Evolutionary conservation across 1,140 invertebrate genomes (phyloP).

Genomic region (Macrocentrus cingulum): DNA sequence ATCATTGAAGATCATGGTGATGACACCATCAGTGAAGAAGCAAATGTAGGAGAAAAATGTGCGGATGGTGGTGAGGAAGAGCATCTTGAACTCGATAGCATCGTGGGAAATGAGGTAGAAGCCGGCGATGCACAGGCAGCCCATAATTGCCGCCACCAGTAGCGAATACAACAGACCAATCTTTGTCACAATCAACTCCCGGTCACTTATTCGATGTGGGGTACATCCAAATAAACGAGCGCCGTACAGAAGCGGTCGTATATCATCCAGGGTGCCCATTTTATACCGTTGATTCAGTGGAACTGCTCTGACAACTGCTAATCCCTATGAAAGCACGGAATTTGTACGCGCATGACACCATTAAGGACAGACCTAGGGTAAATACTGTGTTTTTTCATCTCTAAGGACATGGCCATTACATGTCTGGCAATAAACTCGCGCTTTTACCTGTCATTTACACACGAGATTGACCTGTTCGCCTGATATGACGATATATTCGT

Average conservation of each 20-base stretch:
- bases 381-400: too few relatives aligned
- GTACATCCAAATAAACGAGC: conserved; percentile 30
- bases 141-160: conserved; percentile 16
- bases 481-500: too few relatives aligned
- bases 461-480: too few relatives aligned
- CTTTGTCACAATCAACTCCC: conserved; percentile 27
- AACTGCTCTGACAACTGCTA: too few relatives aligned
- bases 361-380: too few relatives aligned
- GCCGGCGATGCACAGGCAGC: conserved; percentile 1
- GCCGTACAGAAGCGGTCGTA: conserved; percentile 26
- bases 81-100: conserved; percentile 8
- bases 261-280: conserved; percentile 21
- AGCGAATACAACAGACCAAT: conserved; percentile 24
- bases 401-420: too few relatives aligned
- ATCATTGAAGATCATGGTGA: conserved; percentile 28
- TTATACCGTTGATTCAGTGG: not conserved
- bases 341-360: too few relatives aligned
- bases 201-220: conserved; percentile 14
- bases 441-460: too few relatives aligned
- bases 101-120: conserved; percentile 20
- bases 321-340: too few relatives aligned
- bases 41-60: conserved; percentile 26
- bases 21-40: conserved; percentile 25
- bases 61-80: conserved; percentile 19
- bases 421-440: too few relatives aligned